These are phyloP conservation scores for Erebia epiphron DNA, from an alignment of 2,888 invertebrate genomes.

Conservation along the genomic window DNA sequence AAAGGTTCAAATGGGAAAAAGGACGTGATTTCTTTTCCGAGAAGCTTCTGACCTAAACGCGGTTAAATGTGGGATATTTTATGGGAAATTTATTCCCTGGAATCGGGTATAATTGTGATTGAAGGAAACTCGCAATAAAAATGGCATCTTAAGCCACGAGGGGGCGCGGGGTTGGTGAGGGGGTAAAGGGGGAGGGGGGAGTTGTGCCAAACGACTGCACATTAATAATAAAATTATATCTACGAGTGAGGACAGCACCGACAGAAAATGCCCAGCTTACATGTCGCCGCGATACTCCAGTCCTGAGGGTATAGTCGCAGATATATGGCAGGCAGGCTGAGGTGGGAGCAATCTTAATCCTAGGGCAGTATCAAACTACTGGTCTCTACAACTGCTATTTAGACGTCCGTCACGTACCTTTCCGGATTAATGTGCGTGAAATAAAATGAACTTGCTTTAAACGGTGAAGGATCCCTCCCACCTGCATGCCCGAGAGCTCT, in stretches of 20 bases:
- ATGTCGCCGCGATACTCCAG: not conserved
- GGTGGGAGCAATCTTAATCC: too few relatives aligned
- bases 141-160: conserved; percentile 27
- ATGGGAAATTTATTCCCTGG: not conserved
- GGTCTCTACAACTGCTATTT: too few relatives aligned
- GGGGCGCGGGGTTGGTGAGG: not conserved
- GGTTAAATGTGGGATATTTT: not conserved
- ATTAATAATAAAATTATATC: conserved; percentile 35
- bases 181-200: not conserved
- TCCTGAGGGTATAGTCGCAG: not conserved
- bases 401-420: too few relatives aligned
- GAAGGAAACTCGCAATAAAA: conserved; percentile 33
- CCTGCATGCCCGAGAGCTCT: too few relatives aligned
- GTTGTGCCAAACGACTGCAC: conserved; percentile 33
- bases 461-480: too few relatives aligned
- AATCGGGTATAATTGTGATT: conserved; percentile 23
- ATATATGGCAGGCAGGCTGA: not conserved
- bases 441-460: too few relatives aligned
- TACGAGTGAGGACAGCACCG: conserved; percentile 24
- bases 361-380: too few relatives aligned
- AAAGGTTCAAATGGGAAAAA: not conserved
- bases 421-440: too few relatives aligned
- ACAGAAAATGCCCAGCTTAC: not conserved
- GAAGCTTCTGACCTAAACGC: not conserved
- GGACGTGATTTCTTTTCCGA: not conserved